Conservation (phyloP, 2,888 invertebrate genomes). For the Tillus elongatus region DNA sequence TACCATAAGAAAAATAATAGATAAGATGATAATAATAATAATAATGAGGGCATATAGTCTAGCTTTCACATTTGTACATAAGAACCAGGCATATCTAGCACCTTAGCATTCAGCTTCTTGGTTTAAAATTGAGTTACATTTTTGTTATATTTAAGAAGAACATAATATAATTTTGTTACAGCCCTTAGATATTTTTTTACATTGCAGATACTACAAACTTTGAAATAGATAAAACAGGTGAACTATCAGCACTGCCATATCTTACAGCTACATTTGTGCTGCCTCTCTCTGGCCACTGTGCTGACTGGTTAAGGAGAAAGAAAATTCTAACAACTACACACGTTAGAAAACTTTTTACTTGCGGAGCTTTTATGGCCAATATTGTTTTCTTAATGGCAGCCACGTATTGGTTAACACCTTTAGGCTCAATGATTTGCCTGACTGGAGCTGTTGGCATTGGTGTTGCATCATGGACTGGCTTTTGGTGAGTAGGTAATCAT, state of each 20-base stretch:
- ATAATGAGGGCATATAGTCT: too few species aligned
- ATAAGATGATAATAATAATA: too few species aligned
- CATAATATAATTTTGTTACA: too few species aligned
- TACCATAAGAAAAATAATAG: too few species aligned
- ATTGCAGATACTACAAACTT: not conserved
- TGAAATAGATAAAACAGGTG: not conserved
- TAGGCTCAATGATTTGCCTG: conserved; percentile 1
- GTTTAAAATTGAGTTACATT: too few species aligned
- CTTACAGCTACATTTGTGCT: not conserved
- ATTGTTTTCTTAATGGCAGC: not conserved
- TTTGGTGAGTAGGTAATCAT: too few species aligned
- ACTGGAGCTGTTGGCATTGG: conserved; percentile 1
- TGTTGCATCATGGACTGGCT: conserved; percentile 69
- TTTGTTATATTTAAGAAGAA: too few species aligned
- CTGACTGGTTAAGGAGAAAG: conserved; percentile 60
- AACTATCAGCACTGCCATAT: not conserved
- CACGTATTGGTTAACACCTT: not conserved
- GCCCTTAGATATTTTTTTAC: too few species aligned
- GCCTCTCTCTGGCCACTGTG: conserved; percentile 48
- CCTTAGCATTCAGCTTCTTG: too few species aligned
- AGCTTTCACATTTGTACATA: too few species aligned
- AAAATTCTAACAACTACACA: conserved; percentile 56
- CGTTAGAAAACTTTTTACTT: not conserved
- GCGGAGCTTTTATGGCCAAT: not conserved
- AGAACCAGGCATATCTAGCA: too few species aligned